These are phyloP conservation scores for Anoura caudifer DNA, from an alignment of 2,113 vertebrate species.

Conservation along the genomic window DNA sequence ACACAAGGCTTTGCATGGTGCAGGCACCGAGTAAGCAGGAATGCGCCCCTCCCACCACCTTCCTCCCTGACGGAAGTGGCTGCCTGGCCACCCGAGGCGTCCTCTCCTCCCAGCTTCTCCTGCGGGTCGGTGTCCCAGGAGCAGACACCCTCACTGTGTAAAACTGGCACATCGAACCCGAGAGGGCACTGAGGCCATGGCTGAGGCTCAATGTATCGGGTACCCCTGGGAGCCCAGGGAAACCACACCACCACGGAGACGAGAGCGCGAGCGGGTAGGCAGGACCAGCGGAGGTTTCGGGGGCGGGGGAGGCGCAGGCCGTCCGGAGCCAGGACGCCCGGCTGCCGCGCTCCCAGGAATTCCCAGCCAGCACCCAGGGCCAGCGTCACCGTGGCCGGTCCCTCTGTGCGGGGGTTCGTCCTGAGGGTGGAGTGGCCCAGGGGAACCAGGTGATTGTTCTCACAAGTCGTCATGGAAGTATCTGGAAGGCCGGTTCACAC, in stretches of 20 bases:
- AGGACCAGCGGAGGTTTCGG: background rate
- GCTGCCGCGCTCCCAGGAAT: background rate
- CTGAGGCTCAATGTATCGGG: background rate
- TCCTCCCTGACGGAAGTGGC: rapidly evolving
- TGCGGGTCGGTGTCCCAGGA: rapidly evolving
- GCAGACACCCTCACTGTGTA: rapidly evolving
- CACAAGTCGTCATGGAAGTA: background rate
- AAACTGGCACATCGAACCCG: background rate
- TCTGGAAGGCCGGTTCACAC: background rate
- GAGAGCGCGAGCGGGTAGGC: rapidly evolving
- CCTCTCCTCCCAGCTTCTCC: rapidly evolving
- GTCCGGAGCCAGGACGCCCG: background rate
- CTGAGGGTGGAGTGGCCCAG: background rate
- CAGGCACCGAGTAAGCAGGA: background rate
- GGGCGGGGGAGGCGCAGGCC: rapidly evolving
- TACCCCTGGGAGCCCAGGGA: too few relatives aligned
- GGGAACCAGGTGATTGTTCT: background rate
- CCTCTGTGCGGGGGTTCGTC: background rate
- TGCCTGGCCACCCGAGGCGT: rapidly evolving
- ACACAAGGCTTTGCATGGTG: background rate
- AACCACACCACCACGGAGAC: too few relatives aligned
- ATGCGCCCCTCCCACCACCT: background rate
- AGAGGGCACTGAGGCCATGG: rapidly evolving
- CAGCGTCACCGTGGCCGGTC: background rate
- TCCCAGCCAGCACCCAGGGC: background rate